phyloP scores from a whole-genome alignment of 2,113 vertebrate genomes.

The Suricata suricatta region DNA sequence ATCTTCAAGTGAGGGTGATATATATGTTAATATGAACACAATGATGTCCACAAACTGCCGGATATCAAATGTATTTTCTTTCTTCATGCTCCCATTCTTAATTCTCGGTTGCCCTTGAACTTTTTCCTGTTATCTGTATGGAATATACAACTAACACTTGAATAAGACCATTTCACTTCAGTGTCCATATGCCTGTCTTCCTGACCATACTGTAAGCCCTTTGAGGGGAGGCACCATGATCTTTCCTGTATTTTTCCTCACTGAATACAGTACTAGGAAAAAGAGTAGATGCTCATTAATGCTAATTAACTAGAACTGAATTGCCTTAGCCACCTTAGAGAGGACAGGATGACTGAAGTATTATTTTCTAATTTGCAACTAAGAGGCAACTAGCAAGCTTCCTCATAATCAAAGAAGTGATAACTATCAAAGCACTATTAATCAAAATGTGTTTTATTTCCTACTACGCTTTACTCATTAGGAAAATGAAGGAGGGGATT shows the following conservation, averaged over 20 bases:
- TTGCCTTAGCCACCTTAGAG: neutral
- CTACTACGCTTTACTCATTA: conserved; percentile 72
- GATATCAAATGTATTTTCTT: neutral
- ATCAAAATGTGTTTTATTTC: conserved; percentile 74
- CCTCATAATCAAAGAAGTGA: conserved; percentile 66
- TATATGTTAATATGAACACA: neutral
- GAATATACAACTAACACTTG: neutral
- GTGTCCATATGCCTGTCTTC: neutral
- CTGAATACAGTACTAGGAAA: neutral
- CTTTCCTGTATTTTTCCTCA: neutral
- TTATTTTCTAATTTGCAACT: conserved; percentile 71
- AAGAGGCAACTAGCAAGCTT: conserved; percentile 64
- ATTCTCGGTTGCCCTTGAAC: neutral
- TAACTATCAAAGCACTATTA: conserved; percentile 77
- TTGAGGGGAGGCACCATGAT: neutral
- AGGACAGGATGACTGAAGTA: conserved; percentile 29
- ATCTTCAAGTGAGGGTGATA: neutral
- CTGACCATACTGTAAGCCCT: neutral
- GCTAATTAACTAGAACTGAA: neutral
- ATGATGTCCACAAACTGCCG: neutral
- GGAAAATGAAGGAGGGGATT: conserved; percentile 65
- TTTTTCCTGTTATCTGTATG: neutral
- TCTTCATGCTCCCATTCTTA: neutral
- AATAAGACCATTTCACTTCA: neutral
- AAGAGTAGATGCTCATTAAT: neutral